A percentile compares a stretch with the other conserved stretches of the same genome.
phyloP scores from a whole-genome alignment of 1,140 invertebrate species.

The Lasioglossum albipes region DNA sequence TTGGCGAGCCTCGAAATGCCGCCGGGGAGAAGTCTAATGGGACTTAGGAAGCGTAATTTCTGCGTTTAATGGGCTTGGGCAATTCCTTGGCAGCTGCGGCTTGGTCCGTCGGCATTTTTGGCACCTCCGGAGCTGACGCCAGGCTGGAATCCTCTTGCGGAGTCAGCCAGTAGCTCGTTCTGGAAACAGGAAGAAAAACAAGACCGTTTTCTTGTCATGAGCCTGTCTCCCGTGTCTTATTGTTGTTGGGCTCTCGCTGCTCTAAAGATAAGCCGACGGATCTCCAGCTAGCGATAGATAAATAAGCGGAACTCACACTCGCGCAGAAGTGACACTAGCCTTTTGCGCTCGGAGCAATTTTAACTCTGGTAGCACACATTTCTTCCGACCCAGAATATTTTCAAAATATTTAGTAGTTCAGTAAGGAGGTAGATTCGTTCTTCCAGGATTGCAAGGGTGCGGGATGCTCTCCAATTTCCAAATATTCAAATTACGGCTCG shows the following conservation, averaged over 20 bases:
- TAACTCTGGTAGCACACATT: too few relatives aligned
- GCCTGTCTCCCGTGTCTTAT: not conserved
- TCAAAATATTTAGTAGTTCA: too few relatives aligned
- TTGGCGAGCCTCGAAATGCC: not conserved
- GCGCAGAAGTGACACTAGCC: too few relatives aligned
- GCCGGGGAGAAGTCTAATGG: not conserved
- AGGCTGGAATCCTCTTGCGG: slow-evolving; percentile 46
- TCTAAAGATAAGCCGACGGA: not conserved
- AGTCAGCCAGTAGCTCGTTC: slow-evolving; percentile 42
- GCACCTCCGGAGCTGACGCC: slow-evolving; percentile 54
- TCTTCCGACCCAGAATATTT: too few relatives aligned
- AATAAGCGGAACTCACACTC: too few relatives aligned
- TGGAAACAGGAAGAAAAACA: slow-evolving; percentile 21
- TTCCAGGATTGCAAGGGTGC: too few relatives aligned
- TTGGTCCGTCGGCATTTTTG: slow-evolving; percentile 54
- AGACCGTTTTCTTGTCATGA: not conserved
- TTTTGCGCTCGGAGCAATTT: too few relatives aligned
- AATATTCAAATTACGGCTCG: too few relatives aligned
- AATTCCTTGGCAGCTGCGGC: slow-evolving; percentile 54
- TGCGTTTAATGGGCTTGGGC: slow-evolving; percentile 63
- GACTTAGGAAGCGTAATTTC: slow-evolving; percentile 28
- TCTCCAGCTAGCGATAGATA: too few relatives aligned
- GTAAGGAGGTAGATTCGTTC: too few relatives aligned
- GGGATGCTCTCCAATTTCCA: too few relatives aligned
- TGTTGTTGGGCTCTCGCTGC: not conserved